A percentile compares a stretch with the other conserved stretches of the same genome.
Evolutionary conservation across 2,113 vertebrate species (phyloP).

Genomic region (Sminthopsis crassicaudata): DNA sequence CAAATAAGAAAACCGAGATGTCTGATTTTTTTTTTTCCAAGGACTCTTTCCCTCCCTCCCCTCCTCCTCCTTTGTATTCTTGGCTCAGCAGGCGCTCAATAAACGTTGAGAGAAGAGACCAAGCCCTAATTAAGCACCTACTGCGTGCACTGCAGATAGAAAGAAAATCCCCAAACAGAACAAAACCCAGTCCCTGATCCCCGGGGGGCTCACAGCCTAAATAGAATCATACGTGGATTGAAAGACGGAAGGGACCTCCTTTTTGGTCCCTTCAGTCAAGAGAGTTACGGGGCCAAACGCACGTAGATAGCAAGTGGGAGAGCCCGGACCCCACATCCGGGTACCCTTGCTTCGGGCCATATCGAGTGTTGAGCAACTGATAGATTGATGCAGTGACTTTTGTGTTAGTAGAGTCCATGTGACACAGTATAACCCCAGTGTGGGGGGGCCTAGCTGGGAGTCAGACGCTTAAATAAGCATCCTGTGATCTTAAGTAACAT

Average conservation of each 20-base stretch:
- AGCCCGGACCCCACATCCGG: not conserved
- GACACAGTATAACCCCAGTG: not conserved
- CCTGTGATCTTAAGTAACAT: not conserved
- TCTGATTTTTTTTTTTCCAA: not conserved
- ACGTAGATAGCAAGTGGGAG: not conserved
- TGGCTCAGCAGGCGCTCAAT: not conserved
- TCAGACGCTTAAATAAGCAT: not conserved
- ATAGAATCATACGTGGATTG: not conserved
- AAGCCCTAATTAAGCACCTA: not conserved
- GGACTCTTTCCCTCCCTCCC: not conserved
- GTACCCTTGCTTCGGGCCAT: not conserved
- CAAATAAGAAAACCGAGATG: not conserved
- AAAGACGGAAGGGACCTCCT: not conserved
- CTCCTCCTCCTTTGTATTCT: not conserved
- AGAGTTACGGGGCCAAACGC: conserved; percentile 3
- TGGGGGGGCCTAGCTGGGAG: not conserved
- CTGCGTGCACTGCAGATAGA: not conserved
- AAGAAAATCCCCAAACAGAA: not conserved
- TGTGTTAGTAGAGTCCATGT: not conserved
- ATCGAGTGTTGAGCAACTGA: not conserved
- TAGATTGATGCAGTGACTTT: not conserved
- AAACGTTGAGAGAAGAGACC: not conserved
- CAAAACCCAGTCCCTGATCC: not conserved
- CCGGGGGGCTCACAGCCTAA: not conserved
- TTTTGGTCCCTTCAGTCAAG: not conserved